These are phyloP conservation scores for Lasioglossum baleicum DNA, from an alignment of 1,140 invertebrate genomes.

Conservation along the genomic window DNA sequence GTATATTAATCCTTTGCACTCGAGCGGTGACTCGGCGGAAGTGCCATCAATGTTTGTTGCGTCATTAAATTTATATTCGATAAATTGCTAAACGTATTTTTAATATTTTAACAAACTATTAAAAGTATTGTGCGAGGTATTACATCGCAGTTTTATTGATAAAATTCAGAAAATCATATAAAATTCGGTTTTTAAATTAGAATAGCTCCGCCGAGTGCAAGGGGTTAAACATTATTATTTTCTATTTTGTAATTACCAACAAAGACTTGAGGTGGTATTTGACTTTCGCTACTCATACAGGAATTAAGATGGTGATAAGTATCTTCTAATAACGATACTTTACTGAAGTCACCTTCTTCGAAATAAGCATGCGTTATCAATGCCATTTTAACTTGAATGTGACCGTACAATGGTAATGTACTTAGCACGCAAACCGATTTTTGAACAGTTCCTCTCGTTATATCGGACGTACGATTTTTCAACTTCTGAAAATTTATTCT, in stretches of 20 bases:
- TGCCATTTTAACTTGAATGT: slow-evolving; percentile 96
- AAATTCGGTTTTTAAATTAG: too few species aligned
- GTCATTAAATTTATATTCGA: too few species aligned
- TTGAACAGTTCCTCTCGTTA: slow-evolving; percentile 96
- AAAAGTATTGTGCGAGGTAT: too few species aligned
- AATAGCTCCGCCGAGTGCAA: too few species aligned
- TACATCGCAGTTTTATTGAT: too few species aligned
- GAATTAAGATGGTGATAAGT: slow-evolving; percentile 95
- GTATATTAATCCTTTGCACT: too few species aligned
- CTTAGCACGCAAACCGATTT: slow-evolving; percentile 96
- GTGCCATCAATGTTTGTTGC: too few species aligned
- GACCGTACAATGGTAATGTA: slow-evolving; percentile 92
- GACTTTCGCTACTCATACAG: slow-evolving; percentile 86
- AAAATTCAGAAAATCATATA: too few species aligned
- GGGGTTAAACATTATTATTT: neutral
- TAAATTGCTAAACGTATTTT: too few species aligned
- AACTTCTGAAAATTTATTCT: slow-evolving; percentile 85
- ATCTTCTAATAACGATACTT: slow-evolving; percentile 93
- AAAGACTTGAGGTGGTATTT: slow-evolving; percentile 87
- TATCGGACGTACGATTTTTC: slow-evolving; percentile 96
- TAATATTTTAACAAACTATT: too few species aligned
- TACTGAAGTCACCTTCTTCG: slow-evolving; percentile 95
- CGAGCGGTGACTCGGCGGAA: too few species aligned
- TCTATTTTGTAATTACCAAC: slow-evolving; percentile 85
- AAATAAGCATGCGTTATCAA: slow-evolving; percentile 98